A percentile compares a stretch with the other conserved stretches of the same genome.
Conservation (phyloP, 2,797 vertebrate species). For the Pteropus rufus region DNA sequence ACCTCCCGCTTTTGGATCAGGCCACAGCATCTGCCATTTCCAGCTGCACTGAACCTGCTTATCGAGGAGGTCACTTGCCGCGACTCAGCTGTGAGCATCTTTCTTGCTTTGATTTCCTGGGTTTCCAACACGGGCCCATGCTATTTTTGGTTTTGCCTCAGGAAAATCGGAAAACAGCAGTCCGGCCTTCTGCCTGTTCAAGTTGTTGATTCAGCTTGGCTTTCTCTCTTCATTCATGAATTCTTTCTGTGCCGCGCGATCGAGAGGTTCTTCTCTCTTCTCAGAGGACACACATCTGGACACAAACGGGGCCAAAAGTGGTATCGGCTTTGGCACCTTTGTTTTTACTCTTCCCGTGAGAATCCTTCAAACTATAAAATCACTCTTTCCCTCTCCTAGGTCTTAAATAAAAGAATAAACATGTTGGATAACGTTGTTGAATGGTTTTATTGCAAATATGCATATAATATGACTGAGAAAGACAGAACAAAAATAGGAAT, state of each 20-base stretch:
- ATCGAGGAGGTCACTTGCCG: not conserved
- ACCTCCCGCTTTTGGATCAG: not conserved
- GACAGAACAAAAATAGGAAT: not conserved
- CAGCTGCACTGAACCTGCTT: not conserved
- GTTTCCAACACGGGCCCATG: not conserved
- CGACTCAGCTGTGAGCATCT: constrained; percentile 32
- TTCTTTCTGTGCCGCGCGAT: not conserved
- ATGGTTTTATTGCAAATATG: not conserved
- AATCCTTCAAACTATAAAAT: not conserved
- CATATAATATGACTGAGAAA: not conserved
- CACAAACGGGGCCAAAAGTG: not conserved
- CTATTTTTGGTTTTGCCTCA: constrained; percentile 31
- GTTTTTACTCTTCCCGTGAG: not conserved
- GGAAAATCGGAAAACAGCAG: not conserved
- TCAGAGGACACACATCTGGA: not conserved
- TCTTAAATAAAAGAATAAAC: not conserved
- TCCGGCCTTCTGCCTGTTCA: not conserved
- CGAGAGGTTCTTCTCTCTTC: not conserved
- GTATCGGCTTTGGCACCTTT: not conserved
- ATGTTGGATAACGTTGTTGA: not conserved
- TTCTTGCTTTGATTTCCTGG: constrained; percentile 25
- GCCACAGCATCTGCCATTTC: not conserved
- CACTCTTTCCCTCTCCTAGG: not conserved
- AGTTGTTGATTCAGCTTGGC: not conserved
- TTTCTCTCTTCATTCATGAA: constrained; percentile 32